A percentile compares a stretch with the other conserved stretches of the same genome.
Conservation (phyloP, 2,888 invertebrate species). For the Loripinus fragilis region DNA sequence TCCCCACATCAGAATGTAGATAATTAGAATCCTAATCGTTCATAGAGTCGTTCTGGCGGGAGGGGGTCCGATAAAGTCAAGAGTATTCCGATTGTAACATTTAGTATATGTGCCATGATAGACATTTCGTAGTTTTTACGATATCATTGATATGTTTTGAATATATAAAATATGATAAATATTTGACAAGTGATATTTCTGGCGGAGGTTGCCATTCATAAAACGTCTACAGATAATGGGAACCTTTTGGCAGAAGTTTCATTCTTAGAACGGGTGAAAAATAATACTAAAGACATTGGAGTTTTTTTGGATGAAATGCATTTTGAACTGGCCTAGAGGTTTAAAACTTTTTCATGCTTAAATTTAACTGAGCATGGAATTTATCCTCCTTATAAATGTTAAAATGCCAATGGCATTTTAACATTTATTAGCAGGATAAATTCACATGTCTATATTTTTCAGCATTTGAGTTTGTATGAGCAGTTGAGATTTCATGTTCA, state of each 20-base stretch:
- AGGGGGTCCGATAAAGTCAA: conserved; percentile 21
- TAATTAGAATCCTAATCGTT: conserved; percentile 17
- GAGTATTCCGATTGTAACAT: conserved; percentile 20
- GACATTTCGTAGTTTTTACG: conserved; percentile 14
- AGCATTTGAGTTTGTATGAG: too few species aligned
- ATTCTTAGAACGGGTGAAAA: background rate
- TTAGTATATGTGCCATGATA: conserved; percentile 19
- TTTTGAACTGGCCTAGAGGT: too few species aligned
- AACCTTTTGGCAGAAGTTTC: conserved; percentile 15
- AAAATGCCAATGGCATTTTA: too few species aligned
- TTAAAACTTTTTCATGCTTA: too few species aligned
- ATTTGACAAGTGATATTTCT: conserved; percentile 12
- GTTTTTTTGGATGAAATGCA: too few species aligned
- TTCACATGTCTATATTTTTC: too few species aligned
- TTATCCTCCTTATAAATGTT: too few species aligned
- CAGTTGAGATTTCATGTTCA: too few species aligned
- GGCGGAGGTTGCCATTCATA: conserved; percentile 13
- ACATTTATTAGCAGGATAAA: too few species aligned
- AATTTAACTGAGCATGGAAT: too few species aligned
- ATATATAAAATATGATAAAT: conserved; percentile 21
- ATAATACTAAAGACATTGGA: conserved; percentile 15
- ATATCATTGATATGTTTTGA: conserved; percentile 21
- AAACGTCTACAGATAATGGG: conserved; percentile 12
- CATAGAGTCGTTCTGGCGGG: conserved; percentile 17
- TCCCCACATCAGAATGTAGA: conserved; percentile 18